Conservation (phyloP, 2,113 vertebrate genomes). For the Sebastes fasciatus region DNA sequence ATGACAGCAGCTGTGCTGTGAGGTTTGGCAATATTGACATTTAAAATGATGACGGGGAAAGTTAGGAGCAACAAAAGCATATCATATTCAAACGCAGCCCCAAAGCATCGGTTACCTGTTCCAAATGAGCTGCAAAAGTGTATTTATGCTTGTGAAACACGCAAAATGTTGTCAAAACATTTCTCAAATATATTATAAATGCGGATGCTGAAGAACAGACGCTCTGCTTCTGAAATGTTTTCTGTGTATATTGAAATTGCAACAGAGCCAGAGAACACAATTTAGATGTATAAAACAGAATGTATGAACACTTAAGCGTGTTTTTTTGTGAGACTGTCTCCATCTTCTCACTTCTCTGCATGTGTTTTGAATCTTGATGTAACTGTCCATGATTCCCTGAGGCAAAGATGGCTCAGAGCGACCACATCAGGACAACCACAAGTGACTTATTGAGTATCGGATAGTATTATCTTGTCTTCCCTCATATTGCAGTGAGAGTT, state of each 20-base stretch:
- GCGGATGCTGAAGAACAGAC: no score
- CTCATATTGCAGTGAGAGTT: not conserved
- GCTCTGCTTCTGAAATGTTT: not conserved
- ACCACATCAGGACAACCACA: not conserved
- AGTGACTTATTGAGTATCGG: not conserved
- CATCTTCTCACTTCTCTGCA: not conserved
- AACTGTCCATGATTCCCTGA: no score
- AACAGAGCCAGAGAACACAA: not conserved
- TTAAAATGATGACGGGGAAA: no score
- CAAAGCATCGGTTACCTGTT: no score
- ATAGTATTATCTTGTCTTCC: not conserved
- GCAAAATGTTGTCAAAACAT: no score
- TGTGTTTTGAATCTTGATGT: not conserved
- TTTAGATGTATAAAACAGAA: not conserved
- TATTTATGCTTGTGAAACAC: no score
- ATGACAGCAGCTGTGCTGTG: no score
- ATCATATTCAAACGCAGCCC: no score
- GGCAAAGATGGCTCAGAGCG: not conserved
- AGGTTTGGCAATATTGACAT: no score
- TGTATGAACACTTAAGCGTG: not conserved
- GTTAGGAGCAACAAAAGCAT: no score
- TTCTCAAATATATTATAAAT: not conserved
- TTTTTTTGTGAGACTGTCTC: not conserved
- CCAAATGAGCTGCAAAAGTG: no score
- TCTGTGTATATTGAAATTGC: not conserved